Percentiles rank a stretch among this genome's conserved stretches.
Evolutionary conservation across 2,797 vertebrate species (phyloP).

Genomic region (Hirundo rustica): DNA sequence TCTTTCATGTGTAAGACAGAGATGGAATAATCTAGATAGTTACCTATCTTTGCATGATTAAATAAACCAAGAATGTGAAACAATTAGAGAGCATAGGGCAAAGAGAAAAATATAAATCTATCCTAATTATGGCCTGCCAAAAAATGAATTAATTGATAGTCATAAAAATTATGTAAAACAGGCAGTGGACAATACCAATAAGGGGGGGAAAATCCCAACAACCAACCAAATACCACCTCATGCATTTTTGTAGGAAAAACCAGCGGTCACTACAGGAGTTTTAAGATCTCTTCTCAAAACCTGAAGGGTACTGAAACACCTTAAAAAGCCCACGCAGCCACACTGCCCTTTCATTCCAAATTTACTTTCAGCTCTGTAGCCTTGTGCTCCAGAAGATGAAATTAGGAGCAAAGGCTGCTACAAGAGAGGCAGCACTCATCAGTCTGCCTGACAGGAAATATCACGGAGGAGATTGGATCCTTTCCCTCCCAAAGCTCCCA

Average conservation of each 20-base stretch:
- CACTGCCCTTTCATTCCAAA: neutral
- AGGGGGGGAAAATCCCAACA: neutral
- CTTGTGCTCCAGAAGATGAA: neutral
- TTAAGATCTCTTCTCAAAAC: neutral
- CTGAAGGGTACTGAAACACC: neutral
- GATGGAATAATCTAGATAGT: neutral
- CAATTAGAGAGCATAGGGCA: neutral
- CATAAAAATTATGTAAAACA: neutral
- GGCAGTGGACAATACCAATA: neutral
- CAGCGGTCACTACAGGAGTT: neutral
- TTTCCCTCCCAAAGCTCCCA: neutral
- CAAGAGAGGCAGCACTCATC: neutral
- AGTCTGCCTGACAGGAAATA: neutral
- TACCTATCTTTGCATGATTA: neutral
- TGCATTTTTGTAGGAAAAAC: neutral
- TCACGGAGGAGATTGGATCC: rapidly evolving
- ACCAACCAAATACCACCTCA: neutral
- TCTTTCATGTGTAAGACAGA: neutral
- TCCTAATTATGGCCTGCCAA: neutral
- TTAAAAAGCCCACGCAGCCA: neutral
- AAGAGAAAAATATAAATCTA: neutral
- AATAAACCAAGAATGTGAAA: neutral
- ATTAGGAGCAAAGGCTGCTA: neutral
- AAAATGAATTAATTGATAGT: neutral
- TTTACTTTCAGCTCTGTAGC: neutral